These are phyloP conservation scores for Myiozetetes cayanensis DNA, from an alignment of 2,113 vertebrate species.

Conservation along the genomic window DNA sequence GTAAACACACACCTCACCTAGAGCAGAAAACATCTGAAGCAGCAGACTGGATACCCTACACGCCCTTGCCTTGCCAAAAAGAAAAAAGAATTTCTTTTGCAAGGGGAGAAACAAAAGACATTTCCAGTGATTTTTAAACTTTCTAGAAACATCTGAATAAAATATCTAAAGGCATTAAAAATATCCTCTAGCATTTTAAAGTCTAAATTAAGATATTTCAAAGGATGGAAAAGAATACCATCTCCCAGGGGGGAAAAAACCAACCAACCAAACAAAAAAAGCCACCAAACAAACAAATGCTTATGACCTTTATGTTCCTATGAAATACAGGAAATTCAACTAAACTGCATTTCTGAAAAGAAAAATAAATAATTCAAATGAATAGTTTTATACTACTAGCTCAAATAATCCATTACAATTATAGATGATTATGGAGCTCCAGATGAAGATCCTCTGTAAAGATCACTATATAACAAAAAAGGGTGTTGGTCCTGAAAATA, in stretches of 20 bases:
- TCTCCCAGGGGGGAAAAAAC: not conserved
- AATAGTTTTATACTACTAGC: not conserved
- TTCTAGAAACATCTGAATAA: not conserved
- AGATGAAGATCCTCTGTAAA: not conserved
- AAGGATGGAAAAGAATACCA: not conserved
- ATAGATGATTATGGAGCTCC: not conserved
- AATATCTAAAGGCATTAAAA: not conserved
- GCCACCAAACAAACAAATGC: not conserved
- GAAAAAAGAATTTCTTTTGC: not conserved
- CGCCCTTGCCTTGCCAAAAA: not conserved
- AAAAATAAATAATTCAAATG: not conserved
- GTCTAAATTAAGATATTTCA: not conserved
- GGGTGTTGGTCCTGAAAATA: not conserved
- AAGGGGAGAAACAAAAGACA: not conserved
- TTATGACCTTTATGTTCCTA: accelerated
- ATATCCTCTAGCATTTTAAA: not conserved
- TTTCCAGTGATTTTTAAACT: not conserved
- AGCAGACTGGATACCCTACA: not conserved
- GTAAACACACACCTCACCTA: accelerated
- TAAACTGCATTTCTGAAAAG: not conserved
- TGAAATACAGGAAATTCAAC: not conserved
- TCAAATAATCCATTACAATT: not conserved
- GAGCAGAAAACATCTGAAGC: not conserved
- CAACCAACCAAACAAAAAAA: accelerated
- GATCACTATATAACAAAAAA: not conserved